Evolutionary conservation across 2,888 invertebrate genomes (phyloP).

Genomic region (Drosophila meridiana): DNA sequence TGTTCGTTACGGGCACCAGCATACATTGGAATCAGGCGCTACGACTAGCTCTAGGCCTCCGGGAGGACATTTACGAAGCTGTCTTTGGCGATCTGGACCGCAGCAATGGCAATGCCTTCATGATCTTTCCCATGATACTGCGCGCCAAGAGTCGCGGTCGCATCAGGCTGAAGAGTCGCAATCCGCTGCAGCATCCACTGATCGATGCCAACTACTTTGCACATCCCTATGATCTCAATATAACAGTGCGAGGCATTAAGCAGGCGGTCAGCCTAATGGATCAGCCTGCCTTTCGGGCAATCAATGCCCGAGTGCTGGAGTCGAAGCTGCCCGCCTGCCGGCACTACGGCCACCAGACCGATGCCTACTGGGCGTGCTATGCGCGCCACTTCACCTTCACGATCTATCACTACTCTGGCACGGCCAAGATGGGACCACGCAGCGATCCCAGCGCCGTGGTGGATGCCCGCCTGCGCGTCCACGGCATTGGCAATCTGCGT

Average conservation of each 20-base stretch:
- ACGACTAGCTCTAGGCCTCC: slow-evolving; percentile 84
- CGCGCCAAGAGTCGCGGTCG: slow-evolving; percentile 89
- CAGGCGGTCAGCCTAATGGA: slow-evolving; percentile 85
- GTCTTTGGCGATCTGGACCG: slow-evolving; percentile 83
- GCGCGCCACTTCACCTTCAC: slow-evolving; percentile 87
- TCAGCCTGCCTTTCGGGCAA: slow-evolving; percentile 86
- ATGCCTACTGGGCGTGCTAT: slow-evolving; percentile 89
- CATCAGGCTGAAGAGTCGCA: slow-evolving; percentile 87
- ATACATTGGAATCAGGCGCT: slow-evolving; percentile 81
- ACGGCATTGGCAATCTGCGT: slow-evolving; percentile 86
- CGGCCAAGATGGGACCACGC: slow-evolving; percentile 89
- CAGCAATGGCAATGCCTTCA: slow-evolving; percentile 85
- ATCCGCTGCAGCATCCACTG: slow-evolving; percentile 88
- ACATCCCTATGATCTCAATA: slow-evolving; percentile 88
- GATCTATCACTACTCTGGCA: slow-evolving; percentile 88
- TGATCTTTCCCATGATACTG: slow-evolving; percentile 88
- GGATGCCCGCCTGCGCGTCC: slow-evolving; percentile 86
- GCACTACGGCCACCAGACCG: slow-evolving; percentile 85
- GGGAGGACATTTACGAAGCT: slow-evolving; percentile 83
- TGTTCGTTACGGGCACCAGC: slow-evolving; percentile 87
- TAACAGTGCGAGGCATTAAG: slow-evolving; percentile 87
- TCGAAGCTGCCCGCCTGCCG: slow-evolving; percentile 87
- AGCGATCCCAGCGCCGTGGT: slow-evolving; percentile 88
- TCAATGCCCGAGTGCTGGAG: slow-evolving; percentile 86
- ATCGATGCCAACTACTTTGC: slow-evolving; percentile 90